phyloP scores from a whole-genome alignment of 1,140 invertebrate genomes.

The Pseudomyrmex cubaensis region DNA sequence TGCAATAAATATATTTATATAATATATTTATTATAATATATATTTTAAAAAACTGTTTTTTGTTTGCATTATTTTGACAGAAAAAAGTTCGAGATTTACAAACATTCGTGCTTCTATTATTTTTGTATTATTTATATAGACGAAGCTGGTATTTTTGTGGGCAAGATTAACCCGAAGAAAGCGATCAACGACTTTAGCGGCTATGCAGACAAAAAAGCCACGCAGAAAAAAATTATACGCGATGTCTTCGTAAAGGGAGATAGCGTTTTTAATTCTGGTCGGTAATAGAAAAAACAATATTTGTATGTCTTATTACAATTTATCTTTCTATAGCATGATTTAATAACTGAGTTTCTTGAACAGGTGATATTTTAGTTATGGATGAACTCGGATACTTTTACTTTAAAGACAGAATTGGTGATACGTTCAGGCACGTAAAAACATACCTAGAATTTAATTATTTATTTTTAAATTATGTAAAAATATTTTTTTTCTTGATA shows the following conservation, averaged over 20 bases:
- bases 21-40: no score
- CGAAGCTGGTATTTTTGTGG: constrained; percentile 90
- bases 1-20: no score
- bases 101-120: neutral
- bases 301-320: neutral
- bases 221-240: constrained; percentile 95
- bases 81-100: no score
- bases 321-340: constrained; percentile 15
- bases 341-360: neutral
- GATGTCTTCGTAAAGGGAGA: constrained; percentile 96
- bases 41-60: no score
- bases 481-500: neutral
- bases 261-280: constrained; percentile 94
- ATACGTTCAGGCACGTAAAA: constrained; percentile 92
- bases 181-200: constrained; percentile 90
- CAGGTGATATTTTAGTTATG: constrained; percentile 95
- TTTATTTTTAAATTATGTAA: neutral
- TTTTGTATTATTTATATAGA: constrained; percentile 80
- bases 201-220: constrained; percentile 95
- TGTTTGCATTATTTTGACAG: no score
- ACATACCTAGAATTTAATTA: neutral
- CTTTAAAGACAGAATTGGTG: constrained; percentile 97
- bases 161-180: constrained; percentile 92
- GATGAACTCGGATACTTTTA: constrained; percentile 97
- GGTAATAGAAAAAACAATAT: constrained; percentile 51